These are phyloP conservation scores for Amblyornis subalaris DNA, from an alignment of 2,113 vertebrate species.

Conservation along the genomic window DNA sequence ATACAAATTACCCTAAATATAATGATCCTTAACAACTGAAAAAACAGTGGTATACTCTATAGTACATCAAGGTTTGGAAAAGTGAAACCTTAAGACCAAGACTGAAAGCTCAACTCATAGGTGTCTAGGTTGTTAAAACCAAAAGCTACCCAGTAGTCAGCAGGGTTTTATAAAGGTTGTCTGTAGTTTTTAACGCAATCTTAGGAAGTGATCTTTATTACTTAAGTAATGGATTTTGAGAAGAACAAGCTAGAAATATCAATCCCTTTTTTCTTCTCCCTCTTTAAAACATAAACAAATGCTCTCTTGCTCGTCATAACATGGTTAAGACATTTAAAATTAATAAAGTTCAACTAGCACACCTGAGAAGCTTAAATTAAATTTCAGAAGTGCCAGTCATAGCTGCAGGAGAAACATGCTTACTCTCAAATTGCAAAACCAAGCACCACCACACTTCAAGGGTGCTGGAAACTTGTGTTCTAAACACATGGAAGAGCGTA, in stretches of 20 bases:
- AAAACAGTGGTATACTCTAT: not conserved
- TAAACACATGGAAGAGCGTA: not conserved
- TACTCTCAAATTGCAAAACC: not conserved
- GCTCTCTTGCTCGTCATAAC: not conserved
- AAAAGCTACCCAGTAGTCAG: not conserved
- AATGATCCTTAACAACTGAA: not conserved
- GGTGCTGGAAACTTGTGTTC: not conserved
- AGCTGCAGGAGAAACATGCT: not conserved
- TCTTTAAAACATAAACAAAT: not conserved
- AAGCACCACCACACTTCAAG: not conserved
- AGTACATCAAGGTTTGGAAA: not conserved
- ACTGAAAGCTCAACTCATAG: not conserved
- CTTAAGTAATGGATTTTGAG: not conserved
- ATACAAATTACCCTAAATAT: not conserved
- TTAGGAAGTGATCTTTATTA: not conserved
- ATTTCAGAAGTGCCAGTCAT: not conserved
- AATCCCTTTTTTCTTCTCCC: rapidly evolving
- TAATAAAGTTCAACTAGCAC: not conserved
- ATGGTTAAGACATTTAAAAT: not conserved
- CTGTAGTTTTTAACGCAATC: not conserved
- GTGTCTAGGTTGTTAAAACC: not conserved
- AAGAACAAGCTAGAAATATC: not conserved
- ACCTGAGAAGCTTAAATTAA: not conserved
- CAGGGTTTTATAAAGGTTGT: not conserved
- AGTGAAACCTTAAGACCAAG: not conserved